Base-by-base conservation (phyloP, 1,140 invertebrate genomes). In the Drosophila albomicans region DNA sequence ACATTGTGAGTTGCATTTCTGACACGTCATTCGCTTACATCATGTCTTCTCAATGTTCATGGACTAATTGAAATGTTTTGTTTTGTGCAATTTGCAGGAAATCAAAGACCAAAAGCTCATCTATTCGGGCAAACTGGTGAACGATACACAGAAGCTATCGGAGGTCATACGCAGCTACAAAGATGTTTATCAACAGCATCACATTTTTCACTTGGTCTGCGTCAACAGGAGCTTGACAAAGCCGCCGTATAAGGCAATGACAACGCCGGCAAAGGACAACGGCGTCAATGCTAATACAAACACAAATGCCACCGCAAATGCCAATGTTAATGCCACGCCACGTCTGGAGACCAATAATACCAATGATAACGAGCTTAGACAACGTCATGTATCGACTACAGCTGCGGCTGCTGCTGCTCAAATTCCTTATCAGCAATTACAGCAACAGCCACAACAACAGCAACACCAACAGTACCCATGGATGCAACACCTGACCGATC, bases 41-140 rank as follows among this genome's bases (percentile, higher is more conserved):
- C 13, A 25, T 48, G 1, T 57, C 3, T 25, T 25, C 20, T 11
- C 5, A 0, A 15, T 7, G 8, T 57, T 41, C 8, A 2, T 62
- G 8, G 15, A 32, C 8, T 52, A 43, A 61, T 41, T 11, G 6
- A 32, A 46, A 15, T 15, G 5, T 43, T 25, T 25, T 43, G 11
- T 8, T 46, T 0, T 8, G 35, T 45, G 7, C 7, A 46, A 15
- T 5, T 5, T 51, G 5, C 46, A 88, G 97, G 95, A 94, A 91
- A 94, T 94, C 61, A 94, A 95, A 69, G 96, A 97, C 78, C 97
- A 98, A 88, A 97, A 97, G 92, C 93, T 98, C 0, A 98, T 98
- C 81, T 98, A 98, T 93, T 98, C 96, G 6, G 97, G 97, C n/a
- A 96, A 97, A 89, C 93, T 98, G 10, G 92, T 98, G 57, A 95